These are phyloP conservation scores for Toxotes jaculatrix DNA, from an alignment of 2,113 vertebrate species.

Conservation along the genomic window DNA sequence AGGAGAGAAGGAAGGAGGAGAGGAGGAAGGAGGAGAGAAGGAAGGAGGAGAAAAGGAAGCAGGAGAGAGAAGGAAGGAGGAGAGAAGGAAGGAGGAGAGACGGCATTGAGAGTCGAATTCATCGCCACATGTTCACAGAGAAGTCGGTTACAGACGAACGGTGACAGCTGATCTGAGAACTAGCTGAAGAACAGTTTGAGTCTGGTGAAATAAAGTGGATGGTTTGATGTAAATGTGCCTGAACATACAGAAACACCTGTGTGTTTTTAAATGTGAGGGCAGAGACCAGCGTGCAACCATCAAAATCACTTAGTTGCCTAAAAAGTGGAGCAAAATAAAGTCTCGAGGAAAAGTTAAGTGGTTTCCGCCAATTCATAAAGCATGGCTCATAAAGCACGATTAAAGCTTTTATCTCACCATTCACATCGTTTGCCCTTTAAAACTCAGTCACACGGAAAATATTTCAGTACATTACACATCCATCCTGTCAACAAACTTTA, in stretches of 20 bases:
- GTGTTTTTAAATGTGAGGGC: neutral
- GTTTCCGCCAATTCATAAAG: conserved; percentile 42
- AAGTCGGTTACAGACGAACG: too few relatives aligned
- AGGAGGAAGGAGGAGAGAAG: too few relatives aligned
- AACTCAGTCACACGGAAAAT: neutral
- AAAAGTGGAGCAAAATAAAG: neutral
- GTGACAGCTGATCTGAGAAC: too few relatives aligned
- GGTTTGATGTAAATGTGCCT: conserved; percentile 9
- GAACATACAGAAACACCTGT: neutral
- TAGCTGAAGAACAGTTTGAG: too few relatives aligned
- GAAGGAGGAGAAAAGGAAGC: too few relatives aligned
- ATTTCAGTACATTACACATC: neutral
- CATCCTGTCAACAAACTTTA: too few relatives aligned
- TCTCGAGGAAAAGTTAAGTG: conserved; percentile 1
- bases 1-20: too few relatives aligned
- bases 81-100: too few relatives aligned
- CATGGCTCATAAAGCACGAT: conserved; percentile 30
- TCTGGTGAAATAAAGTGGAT: too few relatives aligned
- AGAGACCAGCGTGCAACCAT: neutral
- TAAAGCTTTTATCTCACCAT: conserved; percentile 34
- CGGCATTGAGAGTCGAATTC: too few relatives aligned
- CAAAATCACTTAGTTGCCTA: neutral
- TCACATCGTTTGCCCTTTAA: neutral
- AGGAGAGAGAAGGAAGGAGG: too few relatives aligned
- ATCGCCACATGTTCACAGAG: too few relatives aligned